These are phyloP conservation scores for Pseudonaja textilis DNA, from an alignment of 2,113 vertebrate genomes.

Conservation along the genomic window DNA sequence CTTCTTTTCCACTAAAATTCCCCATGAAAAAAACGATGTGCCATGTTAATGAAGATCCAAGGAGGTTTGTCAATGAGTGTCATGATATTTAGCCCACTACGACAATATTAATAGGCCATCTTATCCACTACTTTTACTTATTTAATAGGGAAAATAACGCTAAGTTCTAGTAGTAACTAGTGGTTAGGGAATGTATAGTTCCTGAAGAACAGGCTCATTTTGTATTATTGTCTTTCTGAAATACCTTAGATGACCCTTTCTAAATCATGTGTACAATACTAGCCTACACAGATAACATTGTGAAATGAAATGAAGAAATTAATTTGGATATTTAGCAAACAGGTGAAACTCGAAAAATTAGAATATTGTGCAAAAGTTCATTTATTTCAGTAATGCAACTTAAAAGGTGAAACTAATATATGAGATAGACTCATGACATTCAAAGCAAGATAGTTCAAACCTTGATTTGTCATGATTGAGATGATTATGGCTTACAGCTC, in stretches of 20 bases:
- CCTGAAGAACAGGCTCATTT: not conserved
- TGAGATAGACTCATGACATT: too few relatives aligned
- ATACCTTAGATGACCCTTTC: not conserved
- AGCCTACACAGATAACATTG: not conserved
- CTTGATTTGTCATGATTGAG: too few relatives aligned
- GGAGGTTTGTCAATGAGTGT: not conserved
- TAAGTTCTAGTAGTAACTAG: not conserved
- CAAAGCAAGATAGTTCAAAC: too few relatives aligned
- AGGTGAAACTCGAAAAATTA: too few relatives aligned
- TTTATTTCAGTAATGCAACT: too few relatives aligned
- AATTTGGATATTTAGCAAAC: not conserved
- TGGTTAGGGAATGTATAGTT: not conserved
- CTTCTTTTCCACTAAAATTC: slow-evolving; percentile 37
- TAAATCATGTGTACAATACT: not conserved
- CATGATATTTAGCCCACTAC: not conserved
- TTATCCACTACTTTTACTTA: not conserved
- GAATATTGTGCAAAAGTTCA: too few relatives aligned
- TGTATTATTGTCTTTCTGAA: not conserved
- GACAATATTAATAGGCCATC: not conserved
- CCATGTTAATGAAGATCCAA: not conserved
- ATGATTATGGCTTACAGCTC: too few relatives aligned
- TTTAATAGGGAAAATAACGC: not conserved
- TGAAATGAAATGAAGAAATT: not conserved
- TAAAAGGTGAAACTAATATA: too few relatives aligned
- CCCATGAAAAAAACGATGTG: not conserved